Evolutionary conservation across 2,888 invertebrate genomes (phyloP), one percentile per base, ranked within the genome.

Genomic region (Syrista parreyssii): DNA sequence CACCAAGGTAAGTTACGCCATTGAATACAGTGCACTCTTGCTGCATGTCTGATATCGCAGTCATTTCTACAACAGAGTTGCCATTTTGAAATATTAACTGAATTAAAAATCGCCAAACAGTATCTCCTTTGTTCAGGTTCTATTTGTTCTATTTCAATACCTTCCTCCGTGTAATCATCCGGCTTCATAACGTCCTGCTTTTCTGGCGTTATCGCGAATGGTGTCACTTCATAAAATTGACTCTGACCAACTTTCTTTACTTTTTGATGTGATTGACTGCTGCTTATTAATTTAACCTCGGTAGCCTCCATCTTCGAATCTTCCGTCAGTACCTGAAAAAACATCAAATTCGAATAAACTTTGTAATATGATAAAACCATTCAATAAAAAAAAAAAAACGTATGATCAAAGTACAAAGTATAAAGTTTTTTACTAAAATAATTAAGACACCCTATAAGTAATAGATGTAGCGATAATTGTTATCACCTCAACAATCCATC

Each of bases 11-110:
- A 80, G 97, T 97, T 72, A 99, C 97, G 1, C 97, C 97, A 88
- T 97, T 96, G 92, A 98, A 98, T 88, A 97, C 96, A 30, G 97
- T 97, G 91, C 97, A 97, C 83, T 97, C 97, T 92, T 97, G 97
- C 91, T 96, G 96, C 83, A 96, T 95, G 91, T 97, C 96, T 87
- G 96, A 95, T 91, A 96, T 95, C 94, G 92, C 80, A 81, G 86
- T 87, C 55, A 87, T 79, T 83, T 88, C 88, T 87, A 73, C 15
- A 81, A 81, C n/a, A 68, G 23, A 75, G 36, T 36, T 40, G 68
- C n/a, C n/a, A 68, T 75, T 34, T 71, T 71, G 71, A 71, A 71
- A 31, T 71, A 31, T 71, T 32, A 31, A 71, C 31, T 33, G 15
- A 11, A 55, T 9, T 55, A 9, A 9, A 55, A 15, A 23, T 55